phyloP scores from a whole-genome alignment of 2,888 invertebrate genomes.

The Ptychoptera albimana region DNA sequence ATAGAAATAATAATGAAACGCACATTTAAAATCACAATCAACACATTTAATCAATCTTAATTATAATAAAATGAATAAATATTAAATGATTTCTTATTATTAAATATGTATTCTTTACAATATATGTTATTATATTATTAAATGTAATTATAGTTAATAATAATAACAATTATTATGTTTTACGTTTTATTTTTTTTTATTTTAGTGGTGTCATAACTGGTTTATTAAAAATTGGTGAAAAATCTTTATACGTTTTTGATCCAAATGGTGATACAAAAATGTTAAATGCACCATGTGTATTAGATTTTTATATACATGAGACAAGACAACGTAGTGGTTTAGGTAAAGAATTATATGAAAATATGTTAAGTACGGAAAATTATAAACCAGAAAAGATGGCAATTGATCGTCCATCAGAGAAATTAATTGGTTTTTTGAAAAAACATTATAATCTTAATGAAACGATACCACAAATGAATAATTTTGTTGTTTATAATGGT shows the following conservation, averaged over 20 bases:
- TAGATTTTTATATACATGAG: slow-evolving; percentile 86
- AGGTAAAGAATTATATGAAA: slow-evolving; percentile 71
- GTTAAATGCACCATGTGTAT: slow-evolving; percentile 67
- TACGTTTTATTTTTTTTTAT: not conserved
- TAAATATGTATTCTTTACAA: too few relatives aligned
- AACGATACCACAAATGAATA: slow-evolving; percentile 69
- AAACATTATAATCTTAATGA: slow-evolving; percentile 57
- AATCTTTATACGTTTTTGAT: slow-evolving; percentile 77
- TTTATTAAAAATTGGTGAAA: slow-evolving; percentile 75
- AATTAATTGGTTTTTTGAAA: slow-evolving; percentile 67
- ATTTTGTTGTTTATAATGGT: slow-evolving; percentile 71
- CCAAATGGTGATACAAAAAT: slow-evolving; percentile 53
- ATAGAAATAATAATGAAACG: too few relatives aligned
- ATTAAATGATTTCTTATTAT: too few relatives aligned
- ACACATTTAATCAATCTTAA: too few relatives aligned
- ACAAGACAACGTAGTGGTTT: slow-evolving; percentile 71
- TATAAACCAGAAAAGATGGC: slow-evolving; percentile 59
- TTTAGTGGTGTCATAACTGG: slow-evolving; percentile 62
- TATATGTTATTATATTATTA: too few relatives aligned
- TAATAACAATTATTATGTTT: too few relatives aligned
- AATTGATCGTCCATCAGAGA: slow-evolving; percentile 83
- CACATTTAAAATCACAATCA: too few relatives aligned
- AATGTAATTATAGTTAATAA: too few relatives aligned
- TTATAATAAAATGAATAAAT: too few relatives aligned
- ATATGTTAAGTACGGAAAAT: slow-evolving; percentile 63